These are phyloP conservation scores for Protodeltote pygarga DNA, from an alignment of 2,888 invertebrate species.

Conservation along the genomic window DNA sequence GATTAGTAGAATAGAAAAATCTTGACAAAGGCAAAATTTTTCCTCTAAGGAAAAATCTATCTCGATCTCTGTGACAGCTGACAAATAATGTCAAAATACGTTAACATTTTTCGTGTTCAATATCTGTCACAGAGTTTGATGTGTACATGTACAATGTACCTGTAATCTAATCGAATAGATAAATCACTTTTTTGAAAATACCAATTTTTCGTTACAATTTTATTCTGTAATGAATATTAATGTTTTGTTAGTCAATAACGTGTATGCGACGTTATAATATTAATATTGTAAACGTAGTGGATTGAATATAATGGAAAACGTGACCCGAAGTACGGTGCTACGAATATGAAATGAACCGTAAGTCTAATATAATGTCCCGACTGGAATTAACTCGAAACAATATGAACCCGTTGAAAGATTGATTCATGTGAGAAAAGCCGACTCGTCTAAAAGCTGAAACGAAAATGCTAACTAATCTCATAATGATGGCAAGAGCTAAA, in stretches of 20 bases:
- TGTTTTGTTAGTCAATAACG: neutral
- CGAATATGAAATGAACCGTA: slow-evolving; percentile 1
- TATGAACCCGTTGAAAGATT: neutral
- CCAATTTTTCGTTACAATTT: too few species aligned
- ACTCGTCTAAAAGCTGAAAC: slow-evolving; percentile 2
- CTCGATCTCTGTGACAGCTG: too few species aligned
- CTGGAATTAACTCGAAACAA: neutral
- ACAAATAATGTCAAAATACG: too few species aligned
- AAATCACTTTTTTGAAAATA: too few species aligned
- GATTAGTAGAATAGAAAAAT: too few species aligned
- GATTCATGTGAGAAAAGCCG: neutral
- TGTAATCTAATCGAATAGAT: too few species aligned
- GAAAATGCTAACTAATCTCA: neutral
- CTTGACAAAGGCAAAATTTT: too few species aligned
- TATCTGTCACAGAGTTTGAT: too few species aligned
- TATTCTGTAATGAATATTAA: too few species aligned
- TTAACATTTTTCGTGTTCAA: too few species aligned
- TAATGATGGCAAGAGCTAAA: neutral
- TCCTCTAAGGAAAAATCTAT: too few species aligned
- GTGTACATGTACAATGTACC: too few species aligned
- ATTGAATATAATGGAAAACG: neutral
- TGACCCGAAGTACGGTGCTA: neutral
- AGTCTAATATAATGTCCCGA: neutral
- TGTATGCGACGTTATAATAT: neutral
- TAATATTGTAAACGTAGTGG: neutral